phyloP scores from a whole-genome alignment of 2,113 vertebrate species.

The Protomyctophum bolini region DNA sequence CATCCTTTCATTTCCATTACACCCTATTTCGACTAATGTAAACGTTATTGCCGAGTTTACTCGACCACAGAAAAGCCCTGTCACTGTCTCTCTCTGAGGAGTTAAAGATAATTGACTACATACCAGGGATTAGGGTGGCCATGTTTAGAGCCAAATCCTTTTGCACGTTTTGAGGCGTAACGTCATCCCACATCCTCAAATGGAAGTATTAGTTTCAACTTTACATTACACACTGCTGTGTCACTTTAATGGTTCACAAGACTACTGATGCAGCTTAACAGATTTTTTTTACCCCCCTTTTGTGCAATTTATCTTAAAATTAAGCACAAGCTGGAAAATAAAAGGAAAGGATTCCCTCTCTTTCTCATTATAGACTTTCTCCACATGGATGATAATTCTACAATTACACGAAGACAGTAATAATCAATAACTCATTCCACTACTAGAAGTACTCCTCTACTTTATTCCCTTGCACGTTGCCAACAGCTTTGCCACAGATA shows the following conservation, averaged over 20 bases:
- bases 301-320: conserved; percentile 8
- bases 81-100: conserved; percentile 48
- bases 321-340: neutral
- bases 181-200: conserved; percentile 32
- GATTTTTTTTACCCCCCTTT: neutral
- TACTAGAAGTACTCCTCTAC: neutral
- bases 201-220: conserved; percentile 25
- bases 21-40: conserved; percentile 55
- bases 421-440: conserved; percentile 54
- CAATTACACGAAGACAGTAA: conserved; percentile 9
- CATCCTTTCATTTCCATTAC: conserved; percentile 50
- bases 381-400: conserved; percentile 25
- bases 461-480: conserved; percentile 25
- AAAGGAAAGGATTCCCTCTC: conserved; percentile 7
- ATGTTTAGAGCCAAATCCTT: conserved; percentile 33
- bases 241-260: conserved; percentile 5
- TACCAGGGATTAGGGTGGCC: conserved; percentile 55
- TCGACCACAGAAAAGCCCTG: conserved; percentile 50
- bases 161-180: conserved; percentile 31
- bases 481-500: conserved; percentile 24
- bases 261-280: conserved; percentile 1
- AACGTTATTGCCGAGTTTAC: conserved; percentile 64
- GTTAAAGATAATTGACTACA: conserved; percentile 66
- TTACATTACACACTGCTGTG: conserved; percentile 1
- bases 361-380: conserved; percentile 17